Evolutionary conservation across 2,113 vertebrate genomes (phyloP), one percentile per base, ranked within the genome.

Genomic region (Grus americana): DNA sequence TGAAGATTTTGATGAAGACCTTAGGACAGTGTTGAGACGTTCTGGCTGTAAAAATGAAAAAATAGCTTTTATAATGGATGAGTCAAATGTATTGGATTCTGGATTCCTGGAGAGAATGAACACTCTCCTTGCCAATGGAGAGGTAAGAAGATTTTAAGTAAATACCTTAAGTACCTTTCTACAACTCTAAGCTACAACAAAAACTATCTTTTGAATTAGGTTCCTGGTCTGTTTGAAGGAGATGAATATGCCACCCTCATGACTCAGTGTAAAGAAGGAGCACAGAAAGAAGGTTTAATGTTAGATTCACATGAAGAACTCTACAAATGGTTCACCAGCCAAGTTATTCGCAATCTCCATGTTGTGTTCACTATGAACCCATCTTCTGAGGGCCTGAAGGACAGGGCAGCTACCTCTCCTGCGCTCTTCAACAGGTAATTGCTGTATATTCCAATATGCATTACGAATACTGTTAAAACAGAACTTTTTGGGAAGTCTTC

Each of bases 351-450:
- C 92, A 99, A 99, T 97, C 98, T 99, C 54, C 99, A 99, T 18
- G 99, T 99, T 9, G 99, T 99, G 86, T 99, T 99, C 98, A 99
- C 99, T 97, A 99, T 99, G 99, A 99, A 99, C 94, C 99, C 99
- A 0, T 99, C 99, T n/a, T 99, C 99, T 4, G 99, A 99, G 97
- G 99, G 99, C 16, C 98, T 99, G 96, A 99, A 99, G 98, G 99
- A 99, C 97, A 98, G 99, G 9, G 99, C 99, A 4, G 99, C 99
- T 94, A 99, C 99, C 6, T 99, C 99, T 36, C 99, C 99, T 36
- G 99, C 99, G 0, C 99, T 99, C 27, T 99, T 99, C 97, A 99
- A 99, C 98, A 99, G 99, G 99, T 99, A 32, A 17, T 12, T n/a
- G 36, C 66, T 55, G 6, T 3, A 19, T 54, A 14, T n/a, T 9